These are phyloP conservation scores for Microtus oregoni DNA, from an alignment of 2,113 vertebrate species.

Conservation along the genomic window DNA sequence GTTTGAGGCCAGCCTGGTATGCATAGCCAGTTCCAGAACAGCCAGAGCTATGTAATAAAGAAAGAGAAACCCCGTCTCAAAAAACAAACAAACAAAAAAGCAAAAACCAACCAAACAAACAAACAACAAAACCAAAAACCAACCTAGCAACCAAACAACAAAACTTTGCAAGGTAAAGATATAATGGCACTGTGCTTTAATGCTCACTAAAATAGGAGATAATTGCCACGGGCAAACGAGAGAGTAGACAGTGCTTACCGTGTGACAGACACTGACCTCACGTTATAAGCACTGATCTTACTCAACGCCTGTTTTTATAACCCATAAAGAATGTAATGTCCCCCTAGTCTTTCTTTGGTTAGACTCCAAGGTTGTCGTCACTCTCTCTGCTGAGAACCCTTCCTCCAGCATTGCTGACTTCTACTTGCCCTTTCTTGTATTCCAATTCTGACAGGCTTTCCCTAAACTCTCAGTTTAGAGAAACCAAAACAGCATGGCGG, in stretches of 20 bases:
- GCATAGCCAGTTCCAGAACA: too few relatives aligned
- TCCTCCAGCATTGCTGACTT: not conserved
- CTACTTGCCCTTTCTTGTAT: not conserved
- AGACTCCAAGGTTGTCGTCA: not conserved
- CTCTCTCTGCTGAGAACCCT: not conserved
- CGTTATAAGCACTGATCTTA: not conserved
- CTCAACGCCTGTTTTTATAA: conserved; percentile 15
- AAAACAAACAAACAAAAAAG: too few relatives aligned
- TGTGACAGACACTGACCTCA: not conserved
- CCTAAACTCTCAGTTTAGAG: not conserved
- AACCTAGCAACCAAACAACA: too few relatives aligned
- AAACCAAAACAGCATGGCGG: not conserved
- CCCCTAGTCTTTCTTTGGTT: not conserved
- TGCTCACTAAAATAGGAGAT: not conserved
- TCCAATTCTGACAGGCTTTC: not conserved
- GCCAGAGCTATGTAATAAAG: too few relatives aligned
- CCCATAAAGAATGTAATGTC: not conserved
- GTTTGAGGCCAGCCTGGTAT: too few relatives aligned
- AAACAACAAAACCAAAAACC: not conserved
- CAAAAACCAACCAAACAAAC: too few relatives aligned
- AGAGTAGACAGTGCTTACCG: not conserved
- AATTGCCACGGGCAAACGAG: not conserved
- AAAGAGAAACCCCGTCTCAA: too few relatives aligned
- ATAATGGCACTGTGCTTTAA: not conserved
- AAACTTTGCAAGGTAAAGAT: not conserved